Base-by-base conservation (phyloP, 2,888 invertebrate genomes). In the Drosophila kuntzei region DNA sequence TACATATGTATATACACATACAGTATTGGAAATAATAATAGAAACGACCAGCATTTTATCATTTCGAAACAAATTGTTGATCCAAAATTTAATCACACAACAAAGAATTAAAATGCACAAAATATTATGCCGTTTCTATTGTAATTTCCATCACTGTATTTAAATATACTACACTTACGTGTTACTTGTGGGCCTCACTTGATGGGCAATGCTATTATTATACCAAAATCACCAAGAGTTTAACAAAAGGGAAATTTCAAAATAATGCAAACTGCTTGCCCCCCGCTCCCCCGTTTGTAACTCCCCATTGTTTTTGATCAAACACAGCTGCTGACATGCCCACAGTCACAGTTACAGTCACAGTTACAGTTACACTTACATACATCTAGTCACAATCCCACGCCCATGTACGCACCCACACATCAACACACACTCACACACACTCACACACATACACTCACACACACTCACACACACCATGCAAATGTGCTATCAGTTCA, bases 231-330 rank as follows among this genome's bases (percentile, higher is more conserved):
- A 50, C 37, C 12, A n/a, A 43, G 32, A 47, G 41, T 36, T 12
- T 12, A 41, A 49, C 36, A 59, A 34, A 67, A 68, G 60, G 49
- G 39, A 66, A 73, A 55, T 61, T 71, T 57, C 7, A 41, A 57
- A 50, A 46, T 50, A 44, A 49, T 49, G 36, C 36, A 34, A 36
- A n/a, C 50, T 20, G 12, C 22, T 37, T 37, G 14, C 16, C 49
- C 22, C n/a, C 18, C 18, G n/a, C n/a, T n/a, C n/a, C n/a, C n/a
- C n/a, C n/a, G n/a, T n/a, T n/a, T n/a, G n/a, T n/a, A 7, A n/a
- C 25, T 20, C 16, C 12, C 43, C 12, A 34, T 25, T 57, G 51
- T 60, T 44, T 36, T 37, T 46, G 12, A 29, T 44, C 27, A 53
- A 61, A 37, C 46, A 53, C 53, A 51, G 39, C 43, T 51, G 37